These are phyloP conservation scores for Andrena camellia DNA, from an alignment of 2,888 invertebrate species.

Conservation along the genomic window DNA sequence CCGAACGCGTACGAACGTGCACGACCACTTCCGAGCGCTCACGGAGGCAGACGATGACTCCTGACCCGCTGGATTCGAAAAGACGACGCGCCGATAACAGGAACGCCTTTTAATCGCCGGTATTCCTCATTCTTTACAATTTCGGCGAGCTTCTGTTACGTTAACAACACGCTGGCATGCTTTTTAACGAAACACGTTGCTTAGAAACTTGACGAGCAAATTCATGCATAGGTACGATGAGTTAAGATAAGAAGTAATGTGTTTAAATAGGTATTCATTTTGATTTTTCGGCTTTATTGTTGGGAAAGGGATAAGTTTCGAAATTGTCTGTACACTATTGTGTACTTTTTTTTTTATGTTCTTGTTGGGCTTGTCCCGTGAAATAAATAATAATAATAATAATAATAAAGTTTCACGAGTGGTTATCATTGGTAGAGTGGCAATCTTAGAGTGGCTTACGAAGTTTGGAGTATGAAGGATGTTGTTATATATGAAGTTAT, in stretches of 20 bases:
- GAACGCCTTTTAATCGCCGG: neutral
- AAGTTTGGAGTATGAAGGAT: too few species aligned
- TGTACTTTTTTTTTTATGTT: too few species aligned
- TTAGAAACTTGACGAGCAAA: constrained; percentile 53
- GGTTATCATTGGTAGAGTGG: too few species aligned
- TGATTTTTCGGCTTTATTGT: neutral
- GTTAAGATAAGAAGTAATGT: neutral
- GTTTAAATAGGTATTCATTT: neutral
- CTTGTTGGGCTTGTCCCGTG: too few species aligned
- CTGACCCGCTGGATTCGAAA: constrained; percentile 44
- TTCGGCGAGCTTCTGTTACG: neutral
- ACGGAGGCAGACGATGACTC: constrained; percentile 10
- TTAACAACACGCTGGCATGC: neutral
- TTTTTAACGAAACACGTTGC: constrained; percentile 48
- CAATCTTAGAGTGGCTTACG: too few species aligned
- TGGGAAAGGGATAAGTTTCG: too few species aligned
- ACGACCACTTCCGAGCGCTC: constrained; percentile 1
- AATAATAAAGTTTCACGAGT: too few species aligned
- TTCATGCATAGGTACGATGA: constrained; percentile 52
- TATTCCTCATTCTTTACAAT: neutral
- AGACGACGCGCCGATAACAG: neutral
- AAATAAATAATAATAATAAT: too few species aligned
- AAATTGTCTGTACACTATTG: too few species aligned
- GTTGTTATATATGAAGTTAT: too few species aligned
- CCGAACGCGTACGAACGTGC: constrained; percentile 51